These are phyloP conservation scores for Drosophila pallidifrons DNA, from an alignment of 1,140 invertebrate species.

Conservation along the genomic window DNA sequence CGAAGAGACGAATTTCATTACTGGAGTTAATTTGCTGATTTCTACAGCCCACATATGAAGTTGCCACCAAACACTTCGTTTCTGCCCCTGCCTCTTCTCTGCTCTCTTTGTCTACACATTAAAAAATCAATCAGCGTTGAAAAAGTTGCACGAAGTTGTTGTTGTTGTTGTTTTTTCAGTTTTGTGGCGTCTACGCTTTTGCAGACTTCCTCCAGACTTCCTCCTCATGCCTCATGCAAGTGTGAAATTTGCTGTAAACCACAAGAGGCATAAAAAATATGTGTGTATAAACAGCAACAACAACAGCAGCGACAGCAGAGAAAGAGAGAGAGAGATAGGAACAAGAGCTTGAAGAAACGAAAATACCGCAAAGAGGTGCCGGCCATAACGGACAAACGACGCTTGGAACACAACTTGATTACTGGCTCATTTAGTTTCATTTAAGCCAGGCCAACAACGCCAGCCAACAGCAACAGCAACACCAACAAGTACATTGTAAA, in stretches of 20 bases:
- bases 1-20: conserved; percentile 30
- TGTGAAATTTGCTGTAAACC: conserved; percentile 82
- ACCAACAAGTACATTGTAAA: conserved; percentile 66
- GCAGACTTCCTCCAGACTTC: conserved; percentile 38
- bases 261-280: conserved; percentile 73
- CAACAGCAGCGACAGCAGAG: neutral
- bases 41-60: conserved; percentile 46
- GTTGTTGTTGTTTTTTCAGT: conserved; percentile 25
- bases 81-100: neutral
- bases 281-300: conserved; percentile 12
- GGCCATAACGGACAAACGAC: conserved; percentile 56
- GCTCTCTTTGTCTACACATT: conserved; percentile 24
- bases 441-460: conserved; percentile 69
- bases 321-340: no score
- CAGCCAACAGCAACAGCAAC: conserved; percentile 28
- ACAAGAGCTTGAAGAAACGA: conserved; percentile 59
- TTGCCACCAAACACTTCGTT: neutral
- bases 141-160: conserved; percentile 42
- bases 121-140: conserved; percentile 53
- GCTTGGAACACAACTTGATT: conserved; percentile 83
- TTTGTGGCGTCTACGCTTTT: conserved; percentile 62
- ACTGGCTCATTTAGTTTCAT: conserved; percentile 82
- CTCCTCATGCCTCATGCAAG: conserved; percentile 51
- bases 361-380: conserved; percentile 75
- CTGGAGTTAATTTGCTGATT: conserved; percentile 35